These are phyloP conservation scores for Halictus ligatus DNA, from an alignment of 2,888 invertebrate species.

Conservation along the genomic window DNA sequence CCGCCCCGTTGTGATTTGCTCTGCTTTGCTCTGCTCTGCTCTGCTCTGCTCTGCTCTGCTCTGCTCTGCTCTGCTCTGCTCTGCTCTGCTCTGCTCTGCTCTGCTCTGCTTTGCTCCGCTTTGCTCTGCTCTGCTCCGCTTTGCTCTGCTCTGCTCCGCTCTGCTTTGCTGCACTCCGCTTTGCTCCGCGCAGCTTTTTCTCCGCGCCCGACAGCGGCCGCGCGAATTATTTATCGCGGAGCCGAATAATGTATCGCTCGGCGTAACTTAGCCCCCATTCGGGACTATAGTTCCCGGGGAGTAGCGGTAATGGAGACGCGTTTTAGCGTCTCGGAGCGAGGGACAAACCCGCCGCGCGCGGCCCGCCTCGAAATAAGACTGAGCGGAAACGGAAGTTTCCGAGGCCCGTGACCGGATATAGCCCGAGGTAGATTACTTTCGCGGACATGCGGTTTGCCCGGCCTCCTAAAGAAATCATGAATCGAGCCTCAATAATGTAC, in stretches of 20 bases:
- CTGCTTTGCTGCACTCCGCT: too few relatives aligned
- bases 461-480: conserved; percentile 68
- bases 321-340: conserved; percentile 3
- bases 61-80: too few relatives aligned
- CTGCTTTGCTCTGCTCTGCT: background rate
- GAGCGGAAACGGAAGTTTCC: background rate
- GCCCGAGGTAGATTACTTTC: conserved; percentile 51
- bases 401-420: background rate
- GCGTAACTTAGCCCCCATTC: conserved; percentile 31
- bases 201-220: background rate
- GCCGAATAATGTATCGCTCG: conserved; percentile 32
- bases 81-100: too few relatives aligned
- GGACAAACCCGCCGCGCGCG: background rate
- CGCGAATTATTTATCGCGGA: conserved; percentile 18
- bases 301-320: conserved; percentile 51
- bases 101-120: too few relatives aligned
- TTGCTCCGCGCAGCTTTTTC: background rate
- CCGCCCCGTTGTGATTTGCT: too few relatives aligned
- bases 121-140: too few relatives aligned
- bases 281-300: conserved; percentile 10
- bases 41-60: too few relatives aligned
- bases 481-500: conserved; percentile 71
- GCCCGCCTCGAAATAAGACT: background rate
- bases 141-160: background rate
- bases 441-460: conserved; percentile 45